Base-by-base conservation (phyloP, 2,113 vertebrate genomes). In the Corythornis madagascariensis region DNA sequence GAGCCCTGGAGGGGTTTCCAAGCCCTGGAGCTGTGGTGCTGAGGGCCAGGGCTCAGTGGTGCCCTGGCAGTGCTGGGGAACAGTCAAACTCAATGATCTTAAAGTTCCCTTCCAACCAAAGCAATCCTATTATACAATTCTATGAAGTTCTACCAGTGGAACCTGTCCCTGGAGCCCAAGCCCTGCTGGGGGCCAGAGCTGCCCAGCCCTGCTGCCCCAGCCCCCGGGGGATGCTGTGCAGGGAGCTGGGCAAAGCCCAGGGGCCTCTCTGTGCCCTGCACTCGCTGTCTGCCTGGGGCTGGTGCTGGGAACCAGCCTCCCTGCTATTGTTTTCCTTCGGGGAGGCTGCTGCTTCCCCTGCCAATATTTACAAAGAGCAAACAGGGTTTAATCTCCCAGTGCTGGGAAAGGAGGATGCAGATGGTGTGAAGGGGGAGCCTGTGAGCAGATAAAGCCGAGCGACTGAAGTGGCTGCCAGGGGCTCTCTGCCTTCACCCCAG, bases 371-470 rank as follows among this genome's bases (percentile, higher is more conserved):
- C 87, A 85, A 35, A 93, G 96, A 95, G 85, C 91, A 89, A 94
- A 33, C 48, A 77, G 56, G 83, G 91, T 71, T 91, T 77, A 77
- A 80, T 71, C 84, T 83, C 75, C 3, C 42, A 4, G 60, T 38
- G 91, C 95, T 95, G 94, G 95, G 90, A 89, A 92, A 88, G 89
- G 84, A 95, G 96, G 92, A 95, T 94, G 93, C 95, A 95, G 93
- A 93, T 94, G 93, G 93, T 0, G 52, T 53, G 89, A 94, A 92
- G 75, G 90, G 92, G 86, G 35, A 4, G 29, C 87, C 56, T 95
- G 90, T 31, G 24, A 94, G 64, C 90, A 92, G 95, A 96, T 94
- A 91, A 91, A 85, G 88, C 3, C 3, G 15, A 88, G 24, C 0
- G 10, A 79, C 66, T 85, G 80, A 35, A 85, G 90, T 50, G 71